A percentile compares a stretch with the other conserved stretches of the same genome.
These are phyloP conservation scores for Iphiclides podalirius DNA, from an alignment of 2,888 invertebrate species.

Conservation along the genomic window DNA sequence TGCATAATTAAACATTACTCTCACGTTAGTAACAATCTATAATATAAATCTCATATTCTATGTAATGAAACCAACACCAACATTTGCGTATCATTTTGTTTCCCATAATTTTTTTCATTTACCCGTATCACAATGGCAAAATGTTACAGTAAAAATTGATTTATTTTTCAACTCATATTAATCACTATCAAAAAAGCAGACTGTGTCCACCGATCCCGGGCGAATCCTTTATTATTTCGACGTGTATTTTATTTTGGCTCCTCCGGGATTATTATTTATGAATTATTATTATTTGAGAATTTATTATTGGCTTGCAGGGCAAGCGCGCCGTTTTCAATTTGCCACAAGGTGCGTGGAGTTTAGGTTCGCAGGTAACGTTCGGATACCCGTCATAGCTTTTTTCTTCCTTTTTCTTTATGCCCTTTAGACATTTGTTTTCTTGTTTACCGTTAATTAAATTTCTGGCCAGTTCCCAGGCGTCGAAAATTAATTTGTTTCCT, in stretches of 20 bases:
- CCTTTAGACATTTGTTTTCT: conserved; percentile 65
- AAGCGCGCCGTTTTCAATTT: conserved; percentile 78
- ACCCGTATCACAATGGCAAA: too few species aligned
- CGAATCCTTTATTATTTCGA: conserved; percentile 79
- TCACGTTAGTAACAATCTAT: too few species aligned
- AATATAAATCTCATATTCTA: too few species aligned
- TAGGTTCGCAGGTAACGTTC: conserved; percentile 43
- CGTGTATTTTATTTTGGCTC: conserved; percentile 76
- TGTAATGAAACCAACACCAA: too few species aligned
- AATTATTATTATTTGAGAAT: conserved; percentile 79
- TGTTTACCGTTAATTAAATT: conserved; percentile 64
- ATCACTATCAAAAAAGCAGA: conserved; percentile 37
- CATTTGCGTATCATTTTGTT: too few species aligned
- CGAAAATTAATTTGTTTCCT: conserved; percentile 65
- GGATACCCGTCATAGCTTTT: conserved; percentile 39
- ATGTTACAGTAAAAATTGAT: too few species aligned
- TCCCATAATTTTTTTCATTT: too few species aligned
- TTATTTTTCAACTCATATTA: too few species aligned
- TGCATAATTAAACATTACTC: too few species aligned
- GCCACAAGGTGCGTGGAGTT: conserved; percentile 65
- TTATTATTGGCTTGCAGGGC: conserved; percentile 74
- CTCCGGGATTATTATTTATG: conserved; percentile 78
- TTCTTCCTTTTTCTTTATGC: conserved; percentile 53
- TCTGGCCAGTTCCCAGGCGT: conserved; percentile 52
- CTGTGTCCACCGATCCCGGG: conserved; percentile 51